Evolutionary conservation across 2,113 vertebrate genomes (phyloP), one percentile per base, ranked within the genome.

Genomic region (Riparia riparia): DNA sequence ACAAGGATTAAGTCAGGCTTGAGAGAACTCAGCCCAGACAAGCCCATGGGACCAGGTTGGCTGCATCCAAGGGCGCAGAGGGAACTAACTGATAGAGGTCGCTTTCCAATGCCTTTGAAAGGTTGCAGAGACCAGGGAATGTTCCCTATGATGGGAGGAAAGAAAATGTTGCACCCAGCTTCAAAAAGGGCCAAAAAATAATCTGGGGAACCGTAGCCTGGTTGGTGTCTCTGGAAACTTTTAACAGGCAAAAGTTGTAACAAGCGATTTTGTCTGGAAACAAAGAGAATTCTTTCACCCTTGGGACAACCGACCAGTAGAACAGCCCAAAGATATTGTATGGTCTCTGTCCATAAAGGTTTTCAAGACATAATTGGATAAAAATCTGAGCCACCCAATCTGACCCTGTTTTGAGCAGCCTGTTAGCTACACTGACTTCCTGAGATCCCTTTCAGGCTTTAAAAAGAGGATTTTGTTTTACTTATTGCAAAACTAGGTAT

Each of bases 301-400:
- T 32, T 68, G 26, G 5, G 47, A 71, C 32, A 73, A 1, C 7
- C 0, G 0, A 64, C 14, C 29, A 69, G 22, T 47, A 53, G 29
- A 78, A 68, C 1, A 54, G 41, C 20, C n/a, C 32, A 58, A 34
- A 58, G 31, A 82, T 9, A 1, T 34, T 34, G 32, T 70, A 39
- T 14, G 0, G 34, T 70, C 32, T 90, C 14, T 29, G 45, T 39
- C 28, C 41, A 41, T 70, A 37, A 41, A 47, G 6, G 4, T 79
- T 73, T 63, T 90, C 50, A 58, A 64, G n/a, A 49, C 10, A 47
- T n/a, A 41, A 41, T 24, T 66, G 32, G 22, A 29, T 89, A 57
- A 81, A 44, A 73, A 37, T 12, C 18, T 81, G 47, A 80, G 15
- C 7, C 41, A 53, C n/a, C 12, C 31, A 32, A 6, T 66, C 22